Evolutionary conservation across 2,888 invertebrate species (phyloP), one percentile per base, ranked within the genome.

Genomic region (Orchesellides sinensis): DNA sequence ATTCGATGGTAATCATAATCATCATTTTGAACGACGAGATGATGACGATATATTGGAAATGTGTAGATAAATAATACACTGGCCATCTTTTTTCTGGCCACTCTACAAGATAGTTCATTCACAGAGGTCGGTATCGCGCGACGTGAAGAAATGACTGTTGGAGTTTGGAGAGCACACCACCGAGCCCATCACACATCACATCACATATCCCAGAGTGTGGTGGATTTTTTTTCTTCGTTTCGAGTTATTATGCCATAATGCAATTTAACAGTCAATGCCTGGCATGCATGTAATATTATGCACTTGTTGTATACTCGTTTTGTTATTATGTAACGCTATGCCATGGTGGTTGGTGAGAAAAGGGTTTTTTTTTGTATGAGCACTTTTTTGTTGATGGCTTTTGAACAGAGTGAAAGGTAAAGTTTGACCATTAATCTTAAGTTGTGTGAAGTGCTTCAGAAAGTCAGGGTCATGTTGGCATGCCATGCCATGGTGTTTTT

Each of bases 381-480:
- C 77, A 78, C 59, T 66, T 66, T 63, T 52, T 63, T 70, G 70
- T 63, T 79, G 78, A 79, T 79, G 79, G 79, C 65, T 72, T 70
- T 79, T 79, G 70, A 72, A 63, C 54, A 63, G 63, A 72, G 70
- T 72, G 79, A 79, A 79, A 81, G 74, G 73, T 52, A 73, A 74
- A 81, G 68, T 81, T 74, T 81, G 73, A 81, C 81, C 74, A 81
- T 81, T 81, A 81, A 81, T 81, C 81, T 73, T 81, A 49, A 68
- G n/a, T n/a, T n/a, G n/a, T n/a, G 68, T 80, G 74, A 74, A 79
- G 73, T 79, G 77, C 61, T 77, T 82, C 70, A 63, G 75, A 66
- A 75, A 72, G 75, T 75, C 68, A 83, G 78, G 73, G 78, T 78
- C 83, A 77, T 83, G 83, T 83, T 75, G 83, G 77, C 68, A 69